Evolutionary conservation across 2,113 vertebrate species (phyloP), one percentile per base, ranked within the genome.

Genomic region (Laticauda laticaudata): DNA sequence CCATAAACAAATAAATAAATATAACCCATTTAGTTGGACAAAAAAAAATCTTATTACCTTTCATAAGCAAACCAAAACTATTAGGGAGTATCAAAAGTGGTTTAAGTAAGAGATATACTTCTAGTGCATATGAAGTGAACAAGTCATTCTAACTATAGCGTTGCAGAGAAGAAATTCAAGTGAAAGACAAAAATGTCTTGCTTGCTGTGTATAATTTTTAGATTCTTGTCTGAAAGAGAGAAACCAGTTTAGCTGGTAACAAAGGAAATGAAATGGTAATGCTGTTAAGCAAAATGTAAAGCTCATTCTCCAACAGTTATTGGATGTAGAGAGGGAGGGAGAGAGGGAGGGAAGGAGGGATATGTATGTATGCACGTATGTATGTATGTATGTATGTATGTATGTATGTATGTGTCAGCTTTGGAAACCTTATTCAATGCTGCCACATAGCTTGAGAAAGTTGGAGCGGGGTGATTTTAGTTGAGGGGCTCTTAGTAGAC

Each of bases 211-310:
- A 14, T 14, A 48, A 81, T 48, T 61, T 56, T 92, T 88, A 39
- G 26, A 48, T 9, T 75, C 86, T 92, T 89, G 92, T 56, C 51
- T 92, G 51, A 81, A 88, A 75, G 61, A 75, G 39, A 89, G 51
- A 55, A 43, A 89, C 34, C 34, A 55, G 51, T 89, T 89, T 51
- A 56, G 91, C 48, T 64, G 8, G 14, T n/a, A 81, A 81, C 51
- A 92, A 92, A 92, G 88, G 92, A 89, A 56, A 53, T 5, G 6
- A 81, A 89, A 89, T 89, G 61, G 51, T 57, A 56, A 92, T 64
- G 92, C 53, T 91, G 51, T 53, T 54, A 89, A 53, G 61, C 56
- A 92, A 92, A 89, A 56, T 45, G 39, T 89, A 57, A 81, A 43
- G 24, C 53, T 45, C 26, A 48, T 89, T 92, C 87, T 81, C 51